These are phyloP conservation scores for Lutjanus erythropterus DNA, from an alignment of 2,113 vertebrate genomes.

Conservation along the genomic window DNA sequence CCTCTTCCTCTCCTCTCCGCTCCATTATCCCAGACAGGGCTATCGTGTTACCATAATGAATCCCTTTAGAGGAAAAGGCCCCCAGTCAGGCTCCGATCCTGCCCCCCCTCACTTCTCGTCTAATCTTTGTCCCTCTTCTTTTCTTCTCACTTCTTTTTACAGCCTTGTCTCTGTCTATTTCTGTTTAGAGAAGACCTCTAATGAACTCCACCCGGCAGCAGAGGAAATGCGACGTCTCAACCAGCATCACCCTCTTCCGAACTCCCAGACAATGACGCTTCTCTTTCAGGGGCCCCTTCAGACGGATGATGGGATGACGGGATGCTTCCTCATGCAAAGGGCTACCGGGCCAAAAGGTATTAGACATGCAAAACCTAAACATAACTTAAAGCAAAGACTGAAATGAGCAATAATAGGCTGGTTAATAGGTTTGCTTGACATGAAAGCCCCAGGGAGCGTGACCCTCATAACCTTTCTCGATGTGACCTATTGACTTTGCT, in stretches of 20 bases:
- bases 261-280: conserved; percentile 35
- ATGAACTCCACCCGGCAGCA: conserved; percentile 40
- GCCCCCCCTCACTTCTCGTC: conserved; percentile 22
- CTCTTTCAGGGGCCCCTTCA: conserved; percentile 22
- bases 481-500: conserved; percentile 48
- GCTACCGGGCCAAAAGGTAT: conserved; percentile 7
- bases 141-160: conserved; percentile 7
- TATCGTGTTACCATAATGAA: conserved; percentile 79
- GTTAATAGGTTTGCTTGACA: conserved; percentile 34
- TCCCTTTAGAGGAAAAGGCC: conserved; percentile 67
- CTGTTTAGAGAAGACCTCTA: conserved; percentile 17
- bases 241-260: conserved; percentile 17
- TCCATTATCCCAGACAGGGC: conserved; percentile 68
- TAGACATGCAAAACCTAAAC: conserved; percentile 31
- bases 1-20: conserved; percentile 62
- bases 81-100: conserved; percentile 45
- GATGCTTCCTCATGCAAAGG: conserved; percentile 37
- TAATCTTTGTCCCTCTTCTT: conserved; percentile 30
- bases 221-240: conserved; percentile 22
- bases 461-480: conserved; percentile 35
- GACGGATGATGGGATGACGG: not conserved
- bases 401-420: conserved; percentile 37
- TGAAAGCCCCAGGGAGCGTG: conserved; percentile 38
- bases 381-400: conserved; percentile 20
- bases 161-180: conserved; percentile 1